phyloP scores from a whole-genome alignment of 35 echinoderm and acorn worm genomes.

The Patiria miniata region DNA sequence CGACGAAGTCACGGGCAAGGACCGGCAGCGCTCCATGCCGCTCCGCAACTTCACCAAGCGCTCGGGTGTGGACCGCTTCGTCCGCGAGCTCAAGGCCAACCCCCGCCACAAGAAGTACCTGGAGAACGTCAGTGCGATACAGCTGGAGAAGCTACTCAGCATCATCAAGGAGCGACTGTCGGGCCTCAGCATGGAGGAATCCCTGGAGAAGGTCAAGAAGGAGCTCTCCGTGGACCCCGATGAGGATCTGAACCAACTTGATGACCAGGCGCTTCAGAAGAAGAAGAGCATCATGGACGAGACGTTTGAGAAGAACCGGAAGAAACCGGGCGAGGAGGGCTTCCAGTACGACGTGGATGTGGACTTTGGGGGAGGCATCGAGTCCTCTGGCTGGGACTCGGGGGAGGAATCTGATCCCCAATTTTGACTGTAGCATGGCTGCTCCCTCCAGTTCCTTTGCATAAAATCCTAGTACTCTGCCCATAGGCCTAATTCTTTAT shows the following conservation, averaged over 20 bases:
- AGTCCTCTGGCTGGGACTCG: conserved; percentile 94
- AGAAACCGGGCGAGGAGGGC: conserved; percentile 71
- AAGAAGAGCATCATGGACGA: conserved; percentile 92
- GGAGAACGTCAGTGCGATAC: conserved; percentile 60
- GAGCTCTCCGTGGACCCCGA: conserved; percentile 66
- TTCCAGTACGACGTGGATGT: conserved; percentile 96
- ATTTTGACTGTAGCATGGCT: conserved; percentile 36
- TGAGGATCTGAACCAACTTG: conserved; percentile 78
- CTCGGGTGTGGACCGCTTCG: conserved; percentile 55
- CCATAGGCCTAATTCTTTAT: too few species aligned
- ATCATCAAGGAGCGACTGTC: conserved; percentile 77
- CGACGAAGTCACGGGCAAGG: conserved; percentile 66
- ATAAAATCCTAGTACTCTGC: too few species aligned
- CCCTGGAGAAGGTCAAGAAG: conserved; percentile 54
- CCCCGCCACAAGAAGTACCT: conserved; percentile 88
- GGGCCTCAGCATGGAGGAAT: conserved; percentile 71
- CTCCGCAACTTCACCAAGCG: conserved; percentile 90
- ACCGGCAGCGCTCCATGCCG: conserved; percentile 78
- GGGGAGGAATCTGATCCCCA: conserved; percentile 81
- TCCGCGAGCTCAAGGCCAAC: conserved; percentile 67
- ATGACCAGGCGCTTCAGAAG: conserved; percentile 70
- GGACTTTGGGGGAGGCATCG: conserved; percentile 83
- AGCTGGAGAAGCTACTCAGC: conserved; percentile 84
- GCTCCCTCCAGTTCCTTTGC: too few species aligned
- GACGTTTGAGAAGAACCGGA: conserved; percentile 90